Conservation (phyloP, 2,797 vertebrate species). For the Pipistrellus pygmaeus region DNA sequence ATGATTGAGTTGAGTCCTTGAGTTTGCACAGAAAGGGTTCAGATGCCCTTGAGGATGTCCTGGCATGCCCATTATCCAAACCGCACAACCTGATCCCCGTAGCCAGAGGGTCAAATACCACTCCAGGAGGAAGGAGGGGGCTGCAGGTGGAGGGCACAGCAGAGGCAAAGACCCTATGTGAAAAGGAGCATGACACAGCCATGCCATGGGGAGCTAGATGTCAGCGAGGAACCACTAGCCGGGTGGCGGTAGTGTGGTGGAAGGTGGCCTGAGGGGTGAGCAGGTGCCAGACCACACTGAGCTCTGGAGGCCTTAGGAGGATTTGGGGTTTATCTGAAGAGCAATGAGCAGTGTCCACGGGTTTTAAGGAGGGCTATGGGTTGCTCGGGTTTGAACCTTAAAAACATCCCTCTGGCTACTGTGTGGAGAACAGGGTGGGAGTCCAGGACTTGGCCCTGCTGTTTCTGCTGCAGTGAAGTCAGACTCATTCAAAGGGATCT, state of each 20-base stretch:
- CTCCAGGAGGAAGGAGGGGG: background rate
- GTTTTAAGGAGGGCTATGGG: background rate
- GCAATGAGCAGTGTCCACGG: background rate
- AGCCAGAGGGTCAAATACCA: background rate
- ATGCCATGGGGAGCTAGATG: background rate
- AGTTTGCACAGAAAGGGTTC: background rate
- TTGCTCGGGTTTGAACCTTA: background rate
- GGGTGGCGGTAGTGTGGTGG: background rate
- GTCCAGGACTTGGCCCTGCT: background rate
- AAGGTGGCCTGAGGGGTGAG: background rate
- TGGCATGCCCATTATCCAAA: background rate
- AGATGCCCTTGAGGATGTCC: background rate
- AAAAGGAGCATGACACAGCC: background rate
- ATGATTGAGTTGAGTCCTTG: background rate
- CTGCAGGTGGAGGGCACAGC: background rate
- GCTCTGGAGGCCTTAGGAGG: background rate
- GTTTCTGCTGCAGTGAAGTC: background rate
- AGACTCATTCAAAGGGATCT: background rate
- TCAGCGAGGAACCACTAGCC: rapidly evolving
- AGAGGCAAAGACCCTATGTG: background rate
- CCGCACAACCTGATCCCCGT: background rate
- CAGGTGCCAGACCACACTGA: background rate
- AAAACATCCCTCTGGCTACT: background rate
- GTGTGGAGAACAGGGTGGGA: background rate
- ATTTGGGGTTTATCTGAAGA: background rate